phyloP scores from a whole-genome alignment of 2,113 vertebrate species.

The Vulpes ferrilata region DNA sequence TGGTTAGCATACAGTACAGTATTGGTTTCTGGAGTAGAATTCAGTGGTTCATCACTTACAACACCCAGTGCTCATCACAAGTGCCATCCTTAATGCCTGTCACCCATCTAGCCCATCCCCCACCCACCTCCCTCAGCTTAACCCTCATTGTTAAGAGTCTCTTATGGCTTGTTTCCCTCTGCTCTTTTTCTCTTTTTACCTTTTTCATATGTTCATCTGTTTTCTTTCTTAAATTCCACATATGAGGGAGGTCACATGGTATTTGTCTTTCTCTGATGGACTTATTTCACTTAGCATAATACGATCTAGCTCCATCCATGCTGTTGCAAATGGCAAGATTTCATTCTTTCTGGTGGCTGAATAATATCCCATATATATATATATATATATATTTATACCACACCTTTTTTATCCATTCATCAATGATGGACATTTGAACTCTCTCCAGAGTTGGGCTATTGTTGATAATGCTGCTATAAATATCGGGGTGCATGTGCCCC shows the following conservation, averaged over 20 bases:
- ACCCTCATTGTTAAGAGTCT: background rate
- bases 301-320: too few relatives aligned
- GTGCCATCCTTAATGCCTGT: background rate
- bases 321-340: too few relatives aligned
- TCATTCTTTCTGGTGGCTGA: too few relatives aligned
- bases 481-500: too few relatives aligned
- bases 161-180: background rate
- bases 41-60: background rate
- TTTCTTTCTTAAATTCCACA: background rate
- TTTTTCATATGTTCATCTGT: background rate
- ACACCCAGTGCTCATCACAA: background rate
- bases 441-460: too few relatives aligned
- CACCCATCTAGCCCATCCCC: background rate
- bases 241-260: background rate
- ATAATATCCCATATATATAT: too few relatives aligned
- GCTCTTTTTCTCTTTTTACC: background rate
- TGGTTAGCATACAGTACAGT: background rate
- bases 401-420: too few relatives aligned
- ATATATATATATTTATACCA: too few relatives aligned
- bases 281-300: too few relatives aligned
- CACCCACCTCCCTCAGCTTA: background rate
- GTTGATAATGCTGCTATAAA: too few relatives aligned
- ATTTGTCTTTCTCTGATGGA: too few relatives aligned
- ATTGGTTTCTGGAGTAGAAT: background rate
- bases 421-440: too few relatives aligned